These are phyloP conservation scores for Achatina immaculata DNA, from an alignment of 1,140 invertebrate genomes.

Conservation along the genomic window DNA sequence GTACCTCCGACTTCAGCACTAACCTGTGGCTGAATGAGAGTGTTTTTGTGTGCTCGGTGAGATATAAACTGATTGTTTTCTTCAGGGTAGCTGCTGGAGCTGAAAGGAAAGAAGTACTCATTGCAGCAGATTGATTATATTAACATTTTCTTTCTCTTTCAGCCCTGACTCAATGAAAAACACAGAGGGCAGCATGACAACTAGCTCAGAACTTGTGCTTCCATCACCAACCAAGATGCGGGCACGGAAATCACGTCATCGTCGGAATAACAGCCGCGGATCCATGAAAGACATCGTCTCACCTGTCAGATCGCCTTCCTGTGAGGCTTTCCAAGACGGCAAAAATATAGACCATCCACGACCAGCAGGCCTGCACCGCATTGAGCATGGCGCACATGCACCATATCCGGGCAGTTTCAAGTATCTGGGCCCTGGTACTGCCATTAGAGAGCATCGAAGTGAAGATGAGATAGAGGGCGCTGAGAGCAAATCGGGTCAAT, in stretches of 20 bases:
- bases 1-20: too few species aligned
- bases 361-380: not conserved
- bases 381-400: not conserved
- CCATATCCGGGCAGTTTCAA: not conserved
- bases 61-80: too few species aligned
- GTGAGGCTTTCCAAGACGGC: not conserved
- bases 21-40: too few species aligned
- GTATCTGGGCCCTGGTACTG: slow-evolving; percentile 63
- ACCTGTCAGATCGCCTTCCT: not conserved
- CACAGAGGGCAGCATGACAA: slow-evolving; percentile 51
- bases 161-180: slow-evolving; percentile 45
- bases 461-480: slow-evolving; percentile 35
- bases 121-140: too few species aligned
- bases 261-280: slow-evolving; percentile 67
- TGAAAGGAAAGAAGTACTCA: too few species aligned
- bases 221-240: slow-evolving; percentile 67
- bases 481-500: slow-evolving; percentile 10
- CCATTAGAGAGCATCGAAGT: slow-evolving; percentile 57
- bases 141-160: not conserved
- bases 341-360: not conserved
- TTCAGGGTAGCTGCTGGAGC: too few species aligned
- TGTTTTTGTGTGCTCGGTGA: too few species aligned
- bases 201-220: slow-evolving; percentile 62
- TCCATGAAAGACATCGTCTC: slow-evolving; percentile 43
- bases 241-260: slow-evolving; percentile 61